A percentile compares a stretch with the other conserved stretches of the same genome.
Evolutionary conservation across 1,140 invertebrate species (phyloP).

Genomic region (Chelonus insularis): DNA sequence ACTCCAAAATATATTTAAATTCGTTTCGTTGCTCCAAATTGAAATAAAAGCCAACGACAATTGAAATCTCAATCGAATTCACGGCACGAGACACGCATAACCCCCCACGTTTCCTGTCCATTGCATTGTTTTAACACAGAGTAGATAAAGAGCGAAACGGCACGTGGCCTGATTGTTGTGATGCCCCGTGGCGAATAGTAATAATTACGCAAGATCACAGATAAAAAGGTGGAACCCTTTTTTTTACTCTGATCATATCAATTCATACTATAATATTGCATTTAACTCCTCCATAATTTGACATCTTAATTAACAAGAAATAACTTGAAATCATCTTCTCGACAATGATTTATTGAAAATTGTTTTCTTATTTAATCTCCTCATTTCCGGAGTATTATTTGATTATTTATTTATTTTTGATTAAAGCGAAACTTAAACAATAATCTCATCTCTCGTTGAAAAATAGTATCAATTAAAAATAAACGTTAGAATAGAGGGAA

Average conservation of each 20-base stretch:
- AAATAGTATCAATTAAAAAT: too few relatives aligned
- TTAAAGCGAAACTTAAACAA: too few relatives aligned
- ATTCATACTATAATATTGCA: neutral
- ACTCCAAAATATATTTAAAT: too few relatives aligned
- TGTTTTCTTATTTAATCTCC: too few relatives aligned
- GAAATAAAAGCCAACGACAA: neutral
- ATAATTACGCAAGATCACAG: slow-evolving; percentile 51
- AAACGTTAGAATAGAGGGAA: neutral
- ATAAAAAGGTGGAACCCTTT: slow-evolving; percentile 15
- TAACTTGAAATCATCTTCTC: too few relatives aligned
- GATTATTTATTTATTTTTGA: too few relatives aligned
- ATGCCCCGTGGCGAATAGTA: slow-evolving; percentile 39
- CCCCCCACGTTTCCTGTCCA: neutral
- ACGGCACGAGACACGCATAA: neutral
- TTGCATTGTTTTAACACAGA: slow-evolving; percentile 43
- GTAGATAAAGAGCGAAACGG: slow-evolving; percentile 28
- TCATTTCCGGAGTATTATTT: too few relatives aligned
- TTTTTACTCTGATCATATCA: neutral
- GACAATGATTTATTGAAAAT: too few relatives aligned
- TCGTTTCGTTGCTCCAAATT: neutral
- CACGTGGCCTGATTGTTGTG: slow-evolving; percentile 44
- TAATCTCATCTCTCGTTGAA: too few relatives aligned
- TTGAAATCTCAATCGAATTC: neutral
- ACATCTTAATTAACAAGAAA: too few relatives aligned
- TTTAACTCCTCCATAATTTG: neutral